Evolutionary conservation across 1,140 invertebrate species (phyloP), one percentile per base, ranked within the genome.

Genomic region (Leptinotarsa lineolata): DNA sequence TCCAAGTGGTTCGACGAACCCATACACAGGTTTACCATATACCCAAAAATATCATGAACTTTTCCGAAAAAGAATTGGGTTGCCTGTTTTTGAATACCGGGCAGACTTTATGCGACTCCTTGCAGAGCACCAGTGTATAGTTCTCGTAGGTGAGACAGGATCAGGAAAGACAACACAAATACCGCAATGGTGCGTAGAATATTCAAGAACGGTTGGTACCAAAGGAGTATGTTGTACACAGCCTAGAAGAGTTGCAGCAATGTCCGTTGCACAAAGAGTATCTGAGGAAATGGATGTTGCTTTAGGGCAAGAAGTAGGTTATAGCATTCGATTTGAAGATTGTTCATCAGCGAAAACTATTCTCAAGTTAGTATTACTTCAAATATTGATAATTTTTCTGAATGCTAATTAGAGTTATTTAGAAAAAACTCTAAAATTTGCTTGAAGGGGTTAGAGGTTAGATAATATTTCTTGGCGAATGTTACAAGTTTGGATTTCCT

Each of bases 261-360:
- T 99, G 97, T 97, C 95, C 2, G 98, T 99, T 0, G 97, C 98
- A 1, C 95, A 98, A 82, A 89, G 98, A 86, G 97, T 99, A 0
- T 97, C 97, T 0, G 97, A 99, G 85, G 98, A 99, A 88, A 99
- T 99, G 97, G 98, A 99, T 87, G 97, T 99, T 1, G 90, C 89
- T 54, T 86, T 99, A 21, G 92, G 98, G 12, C 92, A 96, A 82
- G 95, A 99, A 88, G 98, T 99, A 18, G 98, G 98, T 72, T 99
- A 99, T 84, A 98, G 94, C 81, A 99, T 99, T 81, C 93, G 98
- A 89, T 99, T 99, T 85, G 98, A 99, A 87, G 98, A 99, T 86
- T 99, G 97, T 81, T 98, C 97, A 21, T 96, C 95, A 16, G 88
- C 95, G 0, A 96, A 95, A 84, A 99, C 98, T 0, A 87, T 99